Evolutionary conservation across 2,888 invertebrate genomes (phyloP), one percentile per base, ranked within the genome.

Genomic region (Mimachlamys varia): DNA sequence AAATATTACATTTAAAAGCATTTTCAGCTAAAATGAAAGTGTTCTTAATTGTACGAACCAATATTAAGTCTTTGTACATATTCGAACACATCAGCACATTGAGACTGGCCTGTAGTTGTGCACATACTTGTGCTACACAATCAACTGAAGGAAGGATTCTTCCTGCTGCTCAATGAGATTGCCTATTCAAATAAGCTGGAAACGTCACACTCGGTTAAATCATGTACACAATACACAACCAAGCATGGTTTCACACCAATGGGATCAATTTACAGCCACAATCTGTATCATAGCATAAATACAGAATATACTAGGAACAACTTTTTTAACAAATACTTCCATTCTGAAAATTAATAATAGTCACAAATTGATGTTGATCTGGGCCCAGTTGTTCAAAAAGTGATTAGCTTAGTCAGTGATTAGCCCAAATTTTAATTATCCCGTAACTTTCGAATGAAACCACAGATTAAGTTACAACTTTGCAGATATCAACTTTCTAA

Each of bases 211-310:
- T 76, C 33, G 76, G 76, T 76, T 76, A 76, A 76, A 76, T 76
- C 76, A 76, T 76, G 76, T 76, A 76, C 76, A 76, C 76, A 76
- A 76, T 76, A 76, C 76, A 76, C 76, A 76, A 33, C 76, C 76
- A 76, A 76, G 76, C 76, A 33, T 76, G 76, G 33, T 76, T 76
- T 76, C 76, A 27, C 76, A 76, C 76, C 13, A 76, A 76, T 22
- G 22, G 27, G 76, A 76, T 15, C 33, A 76, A 5, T 33, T 33
- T 10, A 22, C 22, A 58, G 58, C 58, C 22, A 58, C 19, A 58
- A 22, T 58, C 58, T 58, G 58, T 22, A 33, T 33, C 27, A 33
- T 33, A 76, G 76, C 33, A 76, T 17, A 33, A 27, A 76, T 76
- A 76, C 76, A 76, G 62, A 62, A n/a, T 17, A 62, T 27, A 19